A percentile compares a stretch with the other conserved stretches of the same genome.
Evolutionary conservation across 2,113 vertebrate genomes (phyloP).

Genomic region (Diadophis punctatus): DNA sequence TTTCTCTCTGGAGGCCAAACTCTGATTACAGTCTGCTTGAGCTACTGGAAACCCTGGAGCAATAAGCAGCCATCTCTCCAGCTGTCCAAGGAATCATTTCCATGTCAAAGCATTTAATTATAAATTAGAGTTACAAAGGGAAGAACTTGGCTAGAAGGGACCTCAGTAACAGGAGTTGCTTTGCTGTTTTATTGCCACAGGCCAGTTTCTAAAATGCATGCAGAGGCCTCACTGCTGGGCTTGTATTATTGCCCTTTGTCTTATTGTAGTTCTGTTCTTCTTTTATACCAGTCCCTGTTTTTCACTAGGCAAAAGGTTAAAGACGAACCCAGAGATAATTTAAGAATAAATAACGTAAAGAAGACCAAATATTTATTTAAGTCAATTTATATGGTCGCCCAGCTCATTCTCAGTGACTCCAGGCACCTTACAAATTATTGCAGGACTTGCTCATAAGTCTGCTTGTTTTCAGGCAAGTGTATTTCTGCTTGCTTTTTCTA

Average conservation of each 20-base stretch:
- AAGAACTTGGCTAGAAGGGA: background rate
- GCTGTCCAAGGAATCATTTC: conserved; percentile 18
- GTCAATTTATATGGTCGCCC: background rate
- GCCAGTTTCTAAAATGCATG: background rate
- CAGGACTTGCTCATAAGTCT: background rate
- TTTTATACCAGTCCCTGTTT: too few species aligned
- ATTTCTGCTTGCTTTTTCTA: background rate
- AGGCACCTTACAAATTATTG: background rate
- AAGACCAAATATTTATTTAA: background rate
- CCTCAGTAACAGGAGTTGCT: background rate
- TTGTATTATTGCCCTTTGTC: background rate
- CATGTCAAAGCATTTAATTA: conserved; percentile 22
- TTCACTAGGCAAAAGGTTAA: background rate
- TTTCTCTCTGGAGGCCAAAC: conserved; percentile 8
- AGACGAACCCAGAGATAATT: background rate
- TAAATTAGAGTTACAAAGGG: conserved; percentile 4
- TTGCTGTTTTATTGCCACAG: background rate
- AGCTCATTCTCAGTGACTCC: background rate
- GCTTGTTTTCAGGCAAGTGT: background rate
- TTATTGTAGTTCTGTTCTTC: background rate
- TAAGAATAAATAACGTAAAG: background rate
- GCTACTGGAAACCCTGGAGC: background rate
- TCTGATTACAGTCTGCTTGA: background rate
- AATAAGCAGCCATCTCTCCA: background rate
- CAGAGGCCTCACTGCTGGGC: background rate